phyloP scores from a whole-genome alignment of 2,113 vertebrate genomes.

The Mesitornis unicolor region DNA sequence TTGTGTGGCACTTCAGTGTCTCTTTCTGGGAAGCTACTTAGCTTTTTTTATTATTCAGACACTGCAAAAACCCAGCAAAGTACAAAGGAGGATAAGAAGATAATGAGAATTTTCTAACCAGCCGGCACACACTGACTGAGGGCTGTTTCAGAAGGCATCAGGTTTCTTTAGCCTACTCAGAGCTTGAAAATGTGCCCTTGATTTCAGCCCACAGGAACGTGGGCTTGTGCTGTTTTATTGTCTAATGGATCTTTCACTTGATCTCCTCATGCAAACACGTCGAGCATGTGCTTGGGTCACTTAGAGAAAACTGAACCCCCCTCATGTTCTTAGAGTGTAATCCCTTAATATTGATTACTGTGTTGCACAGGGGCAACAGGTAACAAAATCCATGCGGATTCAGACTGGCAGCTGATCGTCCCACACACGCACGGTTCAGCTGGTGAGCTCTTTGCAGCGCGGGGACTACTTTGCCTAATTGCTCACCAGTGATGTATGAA shows the following conservation, averaged over 20 bases:
- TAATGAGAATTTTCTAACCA: neutral
- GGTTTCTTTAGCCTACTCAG: constrained; percentile 56
- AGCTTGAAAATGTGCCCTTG: constrained; percentile 62
- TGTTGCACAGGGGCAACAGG: constrained; percentile 61
- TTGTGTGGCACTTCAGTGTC: neutral
- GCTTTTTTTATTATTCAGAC: neutral
- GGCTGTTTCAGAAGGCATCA: constrained; percentile 36
- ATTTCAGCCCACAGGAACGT: constrained; percentile 67
- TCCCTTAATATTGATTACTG: constrained; percentile 71
- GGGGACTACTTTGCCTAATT: neutral
- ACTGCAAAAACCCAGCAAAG: neutral
- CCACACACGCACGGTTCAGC: constrained; percentile 25
- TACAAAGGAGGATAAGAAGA: neutral
- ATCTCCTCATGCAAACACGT: constrained; percentile 58
- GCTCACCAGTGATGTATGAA: constrained; percentile 17
- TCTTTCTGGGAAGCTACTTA: neutral
- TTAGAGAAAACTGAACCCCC: constrained; percentile 65
- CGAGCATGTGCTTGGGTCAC: constrained; percentile 64
- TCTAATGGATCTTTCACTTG: constrained; percentile 69
- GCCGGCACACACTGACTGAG: neutral
- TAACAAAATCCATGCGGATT: constrained; percentile 61
- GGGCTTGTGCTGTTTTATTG: constrained; percentile 61
- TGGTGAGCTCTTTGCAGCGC: neutral
- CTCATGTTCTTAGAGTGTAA: constrained; percentile 66
- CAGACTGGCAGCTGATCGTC: constrained; percentile 59